Evolutionary conservation across 2,113 vertebrate species (phyloP).

Genomic region (Sus scrofa): T2T-Sscrofa CM000820.6:28726001-28726500

Average conservation of each 20-base stretch:
- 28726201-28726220: background rate
- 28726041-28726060: background rate
- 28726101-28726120: background rate
- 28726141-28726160: background rate
- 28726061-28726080: background rate
- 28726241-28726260: background rate
- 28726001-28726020: background rate
- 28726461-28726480: no score
- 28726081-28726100: background rate
- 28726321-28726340: no score
- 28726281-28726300: no score
- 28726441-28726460: no score
- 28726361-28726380: no score
- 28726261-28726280: constrained; percentile 2
- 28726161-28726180: background rate
- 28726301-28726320: no score
- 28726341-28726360: no score
- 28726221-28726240: background rate
- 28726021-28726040: background rate
- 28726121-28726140: background rate
- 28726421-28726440: no score
- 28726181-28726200: background rate
- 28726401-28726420: no score
- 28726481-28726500: no score
- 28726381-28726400: no score